These are phyloP conservation scores for Andricus grossulariae DNA, from an alignment of 1,140 invertebrate species.

Conservation along the genomic window DNA sequence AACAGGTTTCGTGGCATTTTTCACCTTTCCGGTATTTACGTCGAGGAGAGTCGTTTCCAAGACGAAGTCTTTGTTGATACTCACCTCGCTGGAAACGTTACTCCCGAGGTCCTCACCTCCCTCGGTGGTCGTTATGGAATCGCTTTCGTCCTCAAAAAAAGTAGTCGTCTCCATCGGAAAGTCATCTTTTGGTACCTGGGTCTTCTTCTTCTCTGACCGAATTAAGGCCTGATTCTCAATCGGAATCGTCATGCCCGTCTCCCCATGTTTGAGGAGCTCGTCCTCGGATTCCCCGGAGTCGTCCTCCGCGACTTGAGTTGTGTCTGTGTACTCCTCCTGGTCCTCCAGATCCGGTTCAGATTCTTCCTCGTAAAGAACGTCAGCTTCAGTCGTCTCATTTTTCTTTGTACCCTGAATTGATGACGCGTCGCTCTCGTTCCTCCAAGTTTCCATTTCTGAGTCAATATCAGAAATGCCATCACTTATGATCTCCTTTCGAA, in stretches of 20 bases:
- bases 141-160: slow-evolving; percentile 33
- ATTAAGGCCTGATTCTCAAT: slow-evolving; percentile 40
- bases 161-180: slow-evolving; percentile 24
- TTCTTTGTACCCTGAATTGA: slow-evolving; percentile 11
- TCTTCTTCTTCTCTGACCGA: slow-evolving; percentile 17
- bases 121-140: slow-evolving; percentile 39
- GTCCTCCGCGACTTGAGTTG: slow-evolving; percentile 54
- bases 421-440: slow-evolving; percentile 35
- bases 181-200: slow-evolving; percentile 31
- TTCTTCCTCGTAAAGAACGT: slow-evolving; percentile 48
- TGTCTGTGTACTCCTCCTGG: slow-evolving; percentile 54
- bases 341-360: slow-evolving; percentile 38
- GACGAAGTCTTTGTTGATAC: slow-evolving; percentile 63
- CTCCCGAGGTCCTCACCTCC: slow-evolving; percentile 49
- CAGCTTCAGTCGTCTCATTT: slow-evolving; percentile 39
- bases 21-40: slow-evolving; percentile 52
- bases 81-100: slow-evolving; percentile 63
- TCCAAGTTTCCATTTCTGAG: slow-evolving; percentile 15
- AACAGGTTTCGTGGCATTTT: slow-evolving; percentile 45
- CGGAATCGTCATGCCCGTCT: slow-evolving; percentile 65
- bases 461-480: slow-evolving; percentile 32
- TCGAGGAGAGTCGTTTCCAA: slow-evolving; percentile 63
- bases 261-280: slow-evolving; percentile 67
- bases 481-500: slow-evolving; percentile 48
- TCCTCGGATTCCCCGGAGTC: slow-evolving; percentile 59